Base-by-base conservation (phyloP, 2,113 vertebrate species). In the Ptyas mucosa region DNA sequence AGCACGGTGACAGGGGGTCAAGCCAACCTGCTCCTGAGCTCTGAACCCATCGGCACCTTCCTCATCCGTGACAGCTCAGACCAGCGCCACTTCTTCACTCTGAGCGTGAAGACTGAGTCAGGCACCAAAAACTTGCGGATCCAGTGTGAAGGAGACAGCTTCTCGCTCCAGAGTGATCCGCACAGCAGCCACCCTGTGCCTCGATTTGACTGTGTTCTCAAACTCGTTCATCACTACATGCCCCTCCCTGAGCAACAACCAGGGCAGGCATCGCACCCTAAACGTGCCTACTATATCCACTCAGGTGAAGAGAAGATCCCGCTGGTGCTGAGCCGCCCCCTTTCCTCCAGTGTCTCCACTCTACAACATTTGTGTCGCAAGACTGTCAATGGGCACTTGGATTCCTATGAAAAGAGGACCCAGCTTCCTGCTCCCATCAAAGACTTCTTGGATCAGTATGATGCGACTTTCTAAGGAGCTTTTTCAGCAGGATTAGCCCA, bases 81-180 rank as follows among this genome's bases (percentile, higher is more conserved):
- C 97, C 98, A 98, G 96, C 97, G 98, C 1, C 99, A 99, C 97
- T 98, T 99, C 96, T 99, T 99, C 97, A 99, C 99, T 29, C 98
- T 99, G 93, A 99, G 98, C 4, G 98, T 99, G 95, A 99, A 99
- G 97, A 99, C 99, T 0, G 98, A 98, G 90, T 98, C 98, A 0
- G 99, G 99, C 95, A 99, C 99, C 95, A 99, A 99, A 97, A 99
- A 99, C 96, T 96, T 99, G 95, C 98, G 99, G 52, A 98, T 99
- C 96, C 98, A 99, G 90, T 99, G 98, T 0, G 99, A 99, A 94
- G 95, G 97, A 0, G 96, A 97, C 90, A 98, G 98, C 90, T 99
- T 99, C 95, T 99, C 98, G 39, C 97, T 99, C 94, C 99, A 99
- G 96, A 99, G 99, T 0, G 99, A 99, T 95, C 98, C 99, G 2